Evolutionary conservation across 2,888 invertebrate species (phyloP), one percentile per base, ranked within the genome.

Genomic region (Mythimna ferrago): DNA sequence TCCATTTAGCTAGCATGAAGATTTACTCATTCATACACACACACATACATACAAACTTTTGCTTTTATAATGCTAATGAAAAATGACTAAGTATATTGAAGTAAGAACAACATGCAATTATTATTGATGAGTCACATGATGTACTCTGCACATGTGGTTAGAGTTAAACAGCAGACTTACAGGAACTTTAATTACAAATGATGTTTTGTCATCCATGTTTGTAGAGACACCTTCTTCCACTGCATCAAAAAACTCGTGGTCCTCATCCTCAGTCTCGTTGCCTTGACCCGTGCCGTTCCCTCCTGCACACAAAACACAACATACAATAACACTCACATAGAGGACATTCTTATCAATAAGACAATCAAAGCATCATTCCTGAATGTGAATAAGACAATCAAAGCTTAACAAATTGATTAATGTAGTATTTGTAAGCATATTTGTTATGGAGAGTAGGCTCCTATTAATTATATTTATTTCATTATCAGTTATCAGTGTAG

Each of bases 221-320:
- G 93, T 91, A 87, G 94, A 89, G 81, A 92, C 93, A 53, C 94
- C 95, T 87, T 96, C 97, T 92, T 97, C 97, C 93, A 97, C 95
- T 11, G 97, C 97, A 91, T 98, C 98, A 88, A 97, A 98, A 93
- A 98, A 98, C 89, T 98, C 98, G 91, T 97, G 97, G 86, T 98
- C 98, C 88, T 98, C 98, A 92, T 98, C 98, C 92, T 97, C 97
- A 74, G 96, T 95, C 35, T 96, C 96, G 89, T 95, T 94, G 73
- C 94, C 93, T 93, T 96, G 87, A 83, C 96, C 91, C 75, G 96
- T 81, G 70, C 97, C 97, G 89, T 93, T 96, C 19, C 96, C 96
- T 19, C 96, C 97, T 96, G 90, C n/a, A 26, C 54, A 77, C 41
- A 79, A 77, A 60, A 71, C 41, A 76, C 51, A 58, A n/a, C 6